Conservation (phyloP, 2,113 vertebrate genomes). For the Romanogobio albipinnatus region DNA sequence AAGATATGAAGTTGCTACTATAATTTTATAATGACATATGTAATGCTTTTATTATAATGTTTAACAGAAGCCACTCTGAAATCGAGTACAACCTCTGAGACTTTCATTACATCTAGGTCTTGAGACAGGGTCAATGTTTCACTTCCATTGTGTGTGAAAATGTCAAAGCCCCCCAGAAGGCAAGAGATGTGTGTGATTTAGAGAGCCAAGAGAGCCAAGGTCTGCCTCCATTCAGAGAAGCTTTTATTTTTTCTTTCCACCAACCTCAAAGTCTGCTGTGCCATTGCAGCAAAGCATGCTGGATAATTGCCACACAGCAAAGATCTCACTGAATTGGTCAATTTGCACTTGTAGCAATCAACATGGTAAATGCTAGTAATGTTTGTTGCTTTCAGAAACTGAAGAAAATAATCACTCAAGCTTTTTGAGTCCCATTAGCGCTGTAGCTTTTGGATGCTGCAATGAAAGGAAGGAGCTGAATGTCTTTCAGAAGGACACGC, state of each 20-base stretch:
- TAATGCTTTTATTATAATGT: conserved; percentile 2
- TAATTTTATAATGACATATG: conserved; percentile 41
- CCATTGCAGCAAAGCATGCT: conserved; percentile 1
- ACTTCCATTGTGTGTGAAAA: not conserved
- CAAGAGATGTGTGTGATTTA: not conserved
- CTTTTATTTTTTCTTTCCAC: not conserved
- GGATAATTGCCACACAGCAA: conserved; percentile 1
- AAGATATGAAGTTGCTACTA: conserved; percentile 30
- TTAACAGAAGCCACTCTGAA: not conserved
- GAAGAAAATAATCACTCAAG: not conserved
- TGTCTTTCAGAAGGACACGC: not conserved
- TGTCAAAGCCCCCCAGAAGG: not conserved
- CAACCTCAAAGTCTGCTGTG: not conserved
- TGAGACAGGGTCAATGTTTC: conserved; percentile 13
- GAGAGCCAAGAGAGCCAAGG: not conserved
- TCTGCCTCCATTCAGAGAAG: not conserved
- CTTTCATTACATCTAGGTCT: not conserved
- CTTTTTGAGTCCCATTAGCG: not conserved
- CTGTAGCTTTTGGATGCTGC: not conserved
- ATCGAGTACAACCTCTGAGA: not conserved
- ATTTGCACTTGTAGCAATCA: not conserved
- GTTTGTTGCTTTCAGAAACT: not conserved
- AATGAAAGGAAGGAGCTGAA: not conserved
- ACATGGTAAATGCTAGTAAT: conserved; percentile 4
- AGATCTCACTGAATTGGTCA: conserved; percentile 1